phyloP scores from a whole-genome alignment of 2,888 invertebrate genomes.

The Scaptomyza parva region DNA sequence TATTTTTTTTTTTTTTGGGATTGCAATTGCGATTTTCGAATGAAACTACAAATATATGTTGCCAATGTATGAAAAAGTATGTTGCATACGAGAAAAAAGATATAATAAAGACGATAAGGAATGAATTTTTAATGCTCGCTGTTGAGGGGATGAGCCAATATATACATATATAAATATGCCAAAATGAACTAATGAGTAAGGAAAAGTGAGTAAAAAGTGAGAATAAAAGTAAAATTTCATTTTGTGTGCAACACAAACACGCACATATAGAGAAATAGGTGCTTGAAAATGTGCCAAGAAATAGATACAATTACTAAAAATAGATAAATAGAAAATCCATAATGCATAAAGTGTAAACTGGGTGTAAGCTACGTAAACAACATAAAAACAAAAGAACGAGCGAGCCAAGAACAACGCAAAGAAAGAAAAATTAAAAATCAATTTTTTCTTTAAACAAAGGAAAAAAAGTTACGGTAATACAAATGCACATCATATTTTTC shows the following conservation, averaged over 20 bases:
- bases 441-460: conserved; percentile 28
- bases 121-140: conserved; percentile 54
- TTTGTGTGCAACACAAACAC: conserved; percentile 35
- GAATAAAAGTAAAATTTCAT: conserved; percentile 5
- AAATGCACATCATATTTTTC: conserved; percentile 64
- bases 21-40: conserved; percentile 20
- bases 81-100: conserved; percentile 13
- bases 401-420: conserved; percentile 39
- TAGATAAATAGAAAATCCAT: conserved; percentile 20
- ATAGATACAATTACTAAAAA: conserved; percentile 14
- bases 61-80: conserved; percentile 47
- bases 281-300: conserved; percentile 49
- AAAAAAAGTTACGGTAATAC: too few relatives aligned
- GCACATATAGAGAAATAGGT: conserved; percentile 40
- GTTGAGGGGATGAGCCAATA: conserved; percentile 48
- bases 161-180: too few relatives aligned
- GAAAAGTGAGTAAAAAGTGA: conserved; percentile 7
- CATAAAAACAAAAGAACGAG: conserved; percentile 47
- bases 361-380: conserved; percentile 44
- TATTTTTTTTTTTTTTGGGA: conserved; percentile 32
- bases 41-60: conserved; percentile 29
- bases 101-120: conserved; percentile 7
- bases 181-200: conserved; percentile 36
- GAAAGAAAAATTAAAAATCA: conserved; percentile 13
- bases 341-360: conserved; percentile 41